A percentile compares a stretch with the other conserved stretches of the same genome.
phyloP scores from a whole-genome alignment of 1,140 invertebrate genomes.

The Hyphantria cunea region DNA sequence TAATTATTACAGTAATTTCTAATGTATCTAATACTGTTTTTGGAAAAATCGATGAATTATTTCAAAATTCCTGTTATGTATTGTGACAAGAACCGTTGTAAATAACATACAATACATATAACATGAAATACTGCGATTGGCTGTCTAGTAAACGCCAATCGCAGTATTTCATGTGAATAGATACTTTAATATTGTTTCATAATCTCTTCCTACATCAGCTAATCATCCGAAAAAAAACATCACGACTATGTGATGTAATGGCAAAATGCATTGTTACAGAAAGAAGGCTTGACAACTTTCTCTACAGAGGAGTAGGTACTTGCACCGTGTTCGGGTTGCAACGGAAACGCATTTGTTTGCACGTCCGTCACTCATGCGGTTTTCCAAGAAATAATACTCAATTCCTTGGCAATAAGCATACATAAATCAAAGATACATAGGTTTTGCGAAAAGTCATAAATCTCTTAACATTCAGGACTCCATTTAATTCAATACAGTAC shows the following conservation, averaged over 20 bases:
- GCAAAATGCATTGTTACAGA: constrained; percentile 35
- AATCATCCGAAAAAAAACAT: constrained; percentile 23
- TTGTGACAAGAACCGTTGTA: constrained; percentile 5
- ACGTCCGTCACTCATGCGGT: constrained; percentile 31
- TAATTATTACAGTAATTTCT: too few relatives aligned
- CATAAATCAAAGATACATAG: constrained; percentile 8
- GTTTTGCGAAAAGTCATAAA: constrained; percentile 22
- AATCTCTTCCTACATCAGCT: constrained; percentile 24
- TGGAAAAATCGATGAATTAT: too few relatives aligned
- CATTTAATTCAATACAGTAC: neutral
- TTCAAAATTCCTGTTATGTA: constrained; percentile 2
- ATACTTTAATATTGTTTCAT: constrained; percentile 20
- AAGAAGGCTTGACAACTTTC: constrained; percentile 43
- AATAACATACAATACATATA: too few relatives aligned
- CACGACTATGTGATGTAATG: constrained; percentile 12
- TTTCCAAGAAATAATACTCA: constrained; percentile 41
- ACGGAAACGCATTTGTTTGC: constrained; percentile 41
- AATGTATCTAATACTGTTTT: too few relatives aligned
- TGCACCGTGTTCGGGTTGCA: constrained; percentile 30
- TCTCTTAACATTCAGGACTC: neutral
- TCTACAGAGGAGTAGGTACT: constrained; percentile 38
- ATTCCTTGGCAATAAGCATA: constrained; percentile 33
- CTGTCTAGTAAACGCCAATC: constrained; percentile 6
- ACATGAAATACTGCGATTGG: too few relatives aligned
- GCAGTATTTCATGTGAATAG: constrained; percentile 1